Evolutionary conservation across 2,797 vertebrate species (phyloP).

Genomic region (Saxicola maurus): DNA sequence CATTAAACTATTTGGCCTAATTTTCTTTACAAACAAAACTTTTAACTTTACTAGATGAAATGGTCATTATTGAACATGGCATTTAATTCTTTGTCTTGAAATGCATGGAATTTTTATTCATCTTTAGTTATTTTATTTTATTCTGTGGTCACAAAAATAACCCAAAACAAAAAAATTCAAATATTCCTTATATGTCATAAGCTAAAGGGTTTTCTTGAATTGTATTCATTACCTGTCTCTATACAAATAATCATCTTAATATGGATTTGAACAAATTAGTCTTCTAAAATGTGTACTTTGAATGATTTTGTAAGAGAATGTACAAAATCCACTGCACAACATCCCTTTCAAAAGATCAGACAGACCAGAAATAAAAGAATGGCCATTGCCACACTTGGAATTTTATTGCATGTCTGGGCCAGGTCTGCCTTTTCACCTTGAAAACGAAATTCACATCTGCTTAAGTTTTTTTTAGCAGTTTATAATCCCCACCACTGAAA

Average conservation of each 20-base stretch:
- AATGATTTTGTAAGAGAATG: background rate
- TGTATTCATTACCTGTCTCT: background rate
- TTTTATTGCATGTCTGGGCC: background rate
- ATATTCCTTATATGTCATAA: background rate
- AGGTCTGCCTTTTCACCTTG: background rate
- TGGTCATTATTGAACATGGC: background rate
- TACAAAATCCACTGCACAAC: background rate
- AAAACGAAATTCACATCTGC: slow-evolving; percentile 33
- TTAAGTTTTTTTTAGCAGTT: background rate
- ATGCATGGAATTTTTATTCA: background rate
- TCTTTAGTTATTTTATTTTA: background rate
- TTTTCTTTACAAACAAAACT: background rate
- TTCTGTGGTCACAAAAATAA: background rate
- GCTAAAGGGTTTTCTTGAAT: background rate
- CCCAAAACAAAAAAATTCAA: background rate
- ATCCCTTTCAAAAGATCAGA: background rate
- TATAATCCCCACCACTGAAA: background rate
- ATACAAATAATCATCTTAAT: background rate
- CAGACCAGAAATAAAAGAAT: background rate
- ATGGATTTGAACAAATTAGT: background rate
- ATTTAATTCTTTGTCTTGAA: background rate
- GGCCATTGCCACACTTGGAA: background rate
- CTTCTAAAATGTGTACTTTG: background rate
- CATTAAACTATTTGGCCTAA: background rate
- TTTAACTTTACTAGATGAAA: background rate